These are phyloP conservation scores for Stegostoma tigrinum DNA, from an alignment of 2,113 vertebrate species.

Conservation along the genomic window DNA sequence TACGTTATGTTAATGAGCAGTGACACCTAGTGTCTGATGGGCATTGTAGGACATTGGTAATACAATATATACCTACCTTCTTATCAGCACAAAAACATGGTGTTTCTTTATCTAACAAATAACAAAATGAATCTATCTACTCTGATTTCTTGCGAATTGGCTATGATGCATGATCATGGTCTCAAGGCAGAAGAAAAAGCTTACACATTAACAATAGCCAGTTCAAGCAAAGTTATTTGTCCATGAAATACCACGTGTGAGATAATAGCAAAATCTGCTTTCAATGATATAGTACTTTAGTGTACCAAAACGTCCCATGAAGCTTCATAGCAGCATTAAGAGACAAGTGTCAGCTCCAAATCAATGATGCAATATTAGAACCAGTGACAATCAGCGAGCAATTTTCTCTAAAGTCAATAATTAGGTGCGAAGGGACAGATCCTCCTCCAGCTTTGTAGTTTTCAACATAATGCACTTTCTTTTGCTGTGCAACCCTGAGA, in stretches of 20 bases:
- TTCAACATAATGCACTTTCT: too few relatives aligned
- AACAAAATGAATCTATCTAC: background rate
- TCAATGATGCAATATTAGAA: background rate
- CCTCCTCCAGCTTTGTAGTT: too few relatives aligned
- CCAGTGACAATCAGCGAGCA: background rate
- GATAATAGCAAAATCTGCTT: background rate
- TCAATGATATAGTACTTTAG: background rate
- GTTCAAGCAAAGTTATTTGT: background rate
- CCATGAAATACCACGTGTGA: background rate
- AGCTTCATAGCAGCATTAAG: background rate
- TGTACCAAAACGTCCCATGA: background rate
- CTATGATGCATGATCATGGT: background rate
- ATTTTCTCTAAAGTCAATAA: too few relatives aligned
- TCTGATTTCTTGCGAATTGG: background rate
- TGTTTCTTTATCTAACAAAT: background rate
- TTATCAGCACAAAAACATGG: background rate
- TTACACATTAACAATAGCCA: background rate
- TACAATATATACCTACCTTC: background rate
- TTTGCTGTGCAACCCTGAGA: too few relatives aligned
- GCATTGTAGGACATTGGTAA: background rate
- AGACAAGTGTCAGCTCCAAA: background rate
- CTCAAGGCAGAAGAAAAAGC: background rate
- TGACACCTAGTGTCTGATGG: background rate
- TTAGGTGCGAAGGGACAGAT: too few relatives aligned
- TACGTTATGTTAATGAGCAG: background rate